Conservation (phyloP, 1,140 invertebrate species). For the Eriosoma lanigerum region DNA sequence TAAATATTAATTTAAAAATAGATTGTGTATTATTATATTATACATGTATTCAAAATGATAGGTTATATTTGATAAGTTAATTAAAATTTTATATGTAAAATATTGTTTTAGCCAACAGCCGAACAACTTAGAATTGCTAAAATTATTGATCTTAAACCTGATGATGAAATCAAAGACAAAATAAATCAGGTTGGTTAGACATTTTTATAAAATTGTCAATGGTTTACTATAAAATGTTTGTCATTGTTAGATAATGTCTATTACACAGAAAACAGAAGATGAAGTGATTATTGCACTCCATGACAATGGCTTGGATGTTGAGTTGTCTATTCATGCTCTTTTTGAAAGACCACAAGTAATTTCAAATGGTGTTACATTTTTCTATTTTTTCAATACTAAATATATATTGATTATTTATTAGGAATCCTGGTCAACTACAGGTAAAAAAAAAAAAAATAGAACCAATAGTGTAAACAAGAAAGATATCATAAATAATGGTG, state of each 20-base stretch:
- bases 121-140: conserved; percentile 71
- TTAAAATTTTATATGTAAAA: too few relatives aligned
- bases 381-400: too few relatives aligned
- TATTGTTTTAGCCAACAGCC: conserved; percentile 58
- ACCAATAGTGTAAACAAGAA: conserved; percentile 58
- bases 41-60: too few relatives aligned
- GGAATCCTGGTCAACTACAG: conserved; percentile 75
- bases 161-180: conserved; percentile 69
- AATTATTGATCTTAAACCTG: conserved; percentile 68
- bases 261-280: conserved; percentile 77
- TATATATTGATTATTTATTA: conserved; percentile 56
- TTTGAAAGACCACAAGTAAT: conserved; percentile 63
- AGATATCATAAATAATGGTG: conserved; percentile 57
- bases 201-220: background rate
- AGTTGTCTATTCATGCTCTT: conserved; percentile 73
- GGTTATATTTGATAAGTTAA: too few relatives aligned
- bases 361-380: too few relatives aligned
- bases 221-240: background rate
- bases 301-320: conserved; percentile 77
- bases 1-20: too few relatives aligned
- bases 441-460: conserved; percentile 80
- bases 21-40: too few relatives aligned
- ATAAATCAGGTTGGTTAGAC: conserved; percentile 63
- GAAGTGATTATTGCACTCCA: conserved; percentile 80
- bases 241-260: conserved; percentile 68